Evolutionary conservation across 2,797 vertebrate genomes (phyloP).

Genomic region (Sus cebifrons): DNA sequence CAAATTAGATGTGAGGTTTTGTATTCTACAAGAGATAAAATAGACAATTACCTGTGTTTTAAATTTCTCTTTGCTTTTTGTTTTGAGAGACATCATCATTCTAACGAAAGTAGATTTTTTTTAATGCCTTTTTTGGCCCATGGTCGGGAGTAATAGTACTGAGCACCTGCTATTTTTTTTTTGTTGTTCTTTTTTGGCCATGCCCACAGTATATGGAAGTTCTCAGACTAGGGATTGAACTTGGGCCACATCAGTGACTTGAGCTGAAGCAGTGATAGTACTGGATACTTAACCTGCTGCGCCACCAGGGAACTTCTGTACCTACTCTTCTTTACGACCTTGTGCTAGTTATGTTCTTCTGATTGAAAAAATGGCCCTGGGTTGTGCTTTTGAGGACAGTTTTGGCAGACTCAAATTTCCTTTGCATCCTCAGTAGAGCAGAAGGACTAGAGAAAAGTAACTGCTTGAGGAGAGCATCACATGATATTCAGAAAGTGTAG

Average conservation of each 20-base stretch:
- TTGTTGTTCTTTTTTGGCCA: too few species aligned
- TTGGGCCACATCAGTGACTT: too few species aligned
- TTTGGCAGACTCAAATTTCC: neutral
- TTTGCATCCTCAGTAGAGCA: neutral
- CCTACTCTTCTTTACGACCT: neutral
- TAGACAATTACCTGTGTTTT: conserved; percentile 70
- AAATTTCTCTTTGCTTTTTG: conserved; percentile 68
- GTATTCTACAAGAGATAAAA: conserved; percentile 75
- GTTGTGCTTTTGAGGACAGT: neutral
- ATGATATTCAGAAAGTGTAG: neutral
- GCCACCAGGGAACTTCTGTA: too few species aligned
- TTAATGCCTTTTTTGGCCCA: conserved; percentile 76
- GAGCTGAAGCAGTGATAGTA: too few species aligned
- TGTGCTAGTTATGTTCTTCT: neutral
- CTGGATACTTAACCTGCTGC: too few species aligned
- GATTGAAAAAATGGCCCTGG: neutral
- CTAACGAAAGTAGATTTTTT: conserved; percentile 61
- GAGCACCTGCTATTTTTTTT: neutral
- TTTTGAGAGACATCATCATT: conserved; percentile 65
- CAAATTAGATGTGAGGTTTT: conserved; percentile 71
- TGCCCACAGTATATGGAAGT: too few species aligned
- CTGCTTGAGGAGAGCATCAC: neutral
- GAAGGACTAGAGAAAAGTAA: neutral
- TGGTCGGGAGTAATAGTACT: conserved; percentile 11
- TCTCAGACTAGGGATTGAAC: too few species aligned